These are phyloP conservation scores for Eudorcas thomsonii DNA, from an alignment of 2,113 vertebrate species.

Conservation along the genomic window DNA sequence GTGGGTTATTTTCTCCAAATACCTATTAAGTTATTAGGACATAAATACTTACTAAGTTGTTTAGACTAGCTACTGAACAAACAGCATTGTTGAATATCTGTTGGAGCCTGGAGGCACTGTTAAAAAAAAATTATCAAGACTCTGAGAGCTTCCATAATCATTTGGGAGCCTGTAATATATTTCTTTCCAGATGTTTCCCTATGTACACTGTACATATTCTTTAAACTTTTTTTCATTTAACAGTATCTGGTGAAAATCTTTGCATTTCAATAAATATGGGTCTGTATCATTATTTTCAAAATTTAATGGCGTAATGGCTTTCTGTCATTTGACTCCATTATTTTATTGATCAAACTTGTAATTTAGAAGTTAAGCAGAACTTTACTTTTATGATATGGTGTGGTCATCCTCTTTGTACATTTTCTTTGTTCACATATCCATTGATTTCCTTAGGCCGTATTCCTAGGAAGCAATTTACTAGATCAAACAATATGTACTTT, in stretches of 20 bases:
- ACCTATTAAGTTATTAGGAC: background rate
- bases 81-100: background rate
- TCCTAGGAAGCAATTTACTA: background rate
- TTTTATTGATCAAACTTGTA: background rate
- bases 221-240: background rate
- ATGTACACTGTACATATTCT: background rate
- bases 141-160: background rate
- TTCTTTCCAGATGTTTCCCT: background rate
- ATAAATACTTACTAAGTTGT: background rate
- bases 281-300: background rate
- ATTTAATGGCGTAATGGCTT: background rate
- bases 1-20: background rate
- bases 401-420: background rate
- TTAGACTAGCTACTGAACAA: background rate
- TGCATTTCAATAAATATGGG: background rate
- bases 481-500: background rate
- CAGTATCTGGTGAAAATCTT: background rate
- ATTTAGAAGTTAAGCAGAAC: background rate
- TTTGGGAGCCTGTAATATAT: conserved; percentile 2
- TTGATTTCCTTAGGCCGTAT: background rate
- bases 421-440: background rate
- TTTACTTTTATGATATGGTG: background rate
- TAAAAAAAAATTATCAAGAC: background rate
- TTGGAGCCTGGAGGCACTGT: background rate
- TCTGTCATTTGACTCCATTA: background rate